Base-by-base conservation (phyloP, 2,797 vertebrate genomes). In the Hoplostethus mediterraneus region DNA sequence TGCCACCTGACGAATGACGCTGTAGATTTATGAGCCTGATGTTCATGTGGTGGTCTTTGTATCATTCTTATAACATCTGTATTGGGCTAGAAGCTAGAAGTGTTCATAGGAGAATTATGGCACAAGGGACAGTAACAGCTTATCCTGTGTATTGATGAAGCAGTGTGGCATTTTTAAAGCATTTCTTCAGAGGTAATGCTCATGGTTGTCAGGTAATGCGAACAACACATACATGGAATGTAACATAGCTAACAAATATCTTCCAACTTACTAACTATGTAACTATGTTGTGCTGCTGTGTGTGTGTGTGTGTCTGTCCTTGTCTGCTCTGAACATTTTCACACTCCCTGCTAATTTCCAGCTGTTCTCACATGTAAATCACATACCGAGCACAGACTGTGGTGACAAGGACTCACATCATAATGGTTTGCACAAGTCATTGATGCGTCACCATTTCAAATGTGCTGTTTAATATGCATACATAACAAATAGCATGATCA, bases 301-400 rank as follows among this genome's bases (percentile, higher is more conserved):
- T 25, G 55, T 54, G 33, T 3, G 14, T 25, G 55, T 49, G 21
- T 11, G 8, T 49, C 30, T 28, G 4, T 11, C 6, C 0, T 14
- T 48, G 28, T 55, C 40, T 42, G 40, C 64, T 59, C 44, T 57
- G 53, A 11, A 36, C 45, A 49, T 17, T 62, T 62, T 14, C 59
- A 73, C 52, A 11, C 61, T 30, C 40, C 25, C 21, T 36, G 31
- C 36, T 16, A 33, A 38, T 54, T 73, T 88, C 81, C 82, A 87
- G 89, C 84, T 91, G 89, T 78, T 90, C 87, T 87, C 82, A 81
- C 71, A 84, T 92, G 85, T 81, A 89, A 90, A 88, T 89, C 71
- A 73, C 82, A 86, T 25, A 54, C 54, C 63, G 63, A 53, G 73
- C 12, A 61, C 80, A 78, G 74, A 72, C 82, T 80, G 80, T 77